phyloP scores from a whole-genome alignment of 1,140 invertebrate genomes.

The Geopemphigus sp. region DNA sequence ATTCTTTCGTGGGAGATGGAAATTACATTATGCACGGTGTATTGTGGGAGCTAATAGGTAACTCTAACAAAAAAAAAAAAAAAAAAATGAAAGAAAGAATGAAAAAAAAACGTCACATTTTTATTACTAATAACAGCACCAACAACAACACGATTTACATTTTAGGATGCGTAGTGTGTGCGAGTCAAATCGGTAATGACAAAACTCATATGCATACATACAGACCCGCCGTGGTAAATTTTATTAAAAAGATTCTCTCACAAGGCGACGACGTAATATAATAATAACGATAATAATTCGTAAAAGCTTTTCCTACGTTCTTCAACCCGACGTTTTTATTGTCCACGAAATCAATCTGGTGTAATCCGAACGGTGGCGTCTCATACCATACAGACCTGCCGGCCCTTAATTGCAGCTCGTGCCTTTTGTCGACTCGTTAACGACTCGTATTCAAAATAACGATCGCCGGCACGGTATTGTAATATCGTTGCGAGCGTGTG shows the following conservation, averaged over 20 bases:
- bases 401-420: conserved; percentile 30
- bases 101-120: conserved; percentile 42
- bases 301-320: conserved; percentile 23
- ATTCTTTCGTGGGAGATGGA: conserved; percentile 49
- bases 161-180: conserved; percentile 36
- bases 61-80: conserved; percentile 32
- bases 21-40: conserved; percentile 49
- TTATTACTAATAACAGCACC: conserved; percentile 44
- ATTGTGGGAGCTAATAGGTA: conserved; percentile 46
- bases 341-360: conserved; percentile 45
- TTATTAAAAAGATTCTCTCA: conserved; percentile 48
- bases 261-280: conserved; percentile 26
- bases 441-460: conserved; percentile 9
- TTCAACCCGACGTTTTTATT: conserved; percentile 24
- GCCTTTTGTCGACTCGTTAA: conserved; percentile 46
- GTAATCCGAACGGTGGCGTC: conserved; percentile 41
- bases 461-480: too few species aligned
- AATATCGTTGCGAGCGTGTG: too few species aligned
- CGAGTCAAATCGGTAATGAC: conserved; percentile 49
- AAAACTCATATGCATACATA: conserved; percentile 49
- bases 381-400: not conserved
- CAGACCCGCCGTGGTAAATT: conserved; percentile 32
- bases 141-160: conserved; percentile 49
- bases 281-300: conserved; percentile 28
- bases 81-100: conserved; percentile 17